Conservation (phyloP, 2,113 vertebrate species). For the Haemorhous mexicanus region DNA sequence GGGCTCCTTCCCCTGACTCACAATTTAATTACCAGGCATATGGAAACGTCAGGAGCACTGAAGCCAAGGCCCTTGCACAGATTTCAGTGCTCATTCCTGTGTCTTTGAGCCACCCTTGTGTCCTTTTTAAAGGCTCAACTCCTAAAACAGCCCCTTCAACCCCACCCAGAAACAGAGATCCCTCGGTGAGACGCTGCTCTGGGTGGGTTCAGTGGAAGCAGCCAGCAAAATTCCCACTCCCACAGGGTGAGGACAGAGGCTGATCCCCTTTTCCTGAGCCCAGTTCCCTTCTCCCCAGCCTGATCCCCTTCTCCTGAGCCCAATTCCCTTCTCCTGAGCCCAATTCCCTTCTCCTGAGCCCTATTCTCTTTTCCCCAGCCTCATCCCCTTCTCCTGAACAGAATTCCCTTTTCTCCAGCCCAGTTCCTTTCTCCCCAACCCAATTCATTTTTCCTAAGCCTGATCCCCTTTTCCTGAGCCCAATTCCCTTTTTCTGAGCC, state of each 20-base stretch:
- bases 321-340: too few relatives aligned
- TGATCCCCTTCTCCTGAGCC: too few relatives aligned
- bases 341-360: too few relatives aligned
- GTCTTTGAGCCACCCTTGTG: background rate
- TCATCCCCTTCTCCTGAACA: too few relatives aligned
- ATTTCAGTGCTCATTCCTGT: background rate
- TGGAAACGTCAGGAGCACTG: background rate
- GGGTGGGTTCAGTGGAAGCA: background rate
- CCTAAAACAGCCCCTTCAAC: background rate
- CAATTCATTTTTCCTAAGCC: too few relatives aligned
- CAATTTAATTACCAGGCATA: conserved; percentile 39
- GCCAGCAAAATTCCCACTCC: background rate
- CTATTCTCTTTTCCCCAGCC: background rate
- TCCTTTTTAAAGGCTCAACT: background rate
- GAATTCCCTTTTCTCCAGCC: too few relatives aligned
- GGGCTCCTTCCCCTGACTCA: conserved; percentile 27
- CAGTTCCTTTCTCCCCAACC: too few relatives aligned
- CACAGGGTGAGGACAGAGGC: background rate
- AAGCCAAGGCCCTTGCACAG: background rate
- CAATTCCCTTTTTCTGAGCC: accelerated
- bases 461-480: too few relatives aligned
- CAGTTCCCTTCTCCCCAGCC: background rate
- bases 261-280: background rate
- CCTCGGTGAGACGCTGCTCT: background rate
- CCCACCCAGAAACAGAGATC: background rate